Base-by-base conservation (phyloP, 2,888 invertebrate genomes). In the Blastobasis adustella region DNA sequence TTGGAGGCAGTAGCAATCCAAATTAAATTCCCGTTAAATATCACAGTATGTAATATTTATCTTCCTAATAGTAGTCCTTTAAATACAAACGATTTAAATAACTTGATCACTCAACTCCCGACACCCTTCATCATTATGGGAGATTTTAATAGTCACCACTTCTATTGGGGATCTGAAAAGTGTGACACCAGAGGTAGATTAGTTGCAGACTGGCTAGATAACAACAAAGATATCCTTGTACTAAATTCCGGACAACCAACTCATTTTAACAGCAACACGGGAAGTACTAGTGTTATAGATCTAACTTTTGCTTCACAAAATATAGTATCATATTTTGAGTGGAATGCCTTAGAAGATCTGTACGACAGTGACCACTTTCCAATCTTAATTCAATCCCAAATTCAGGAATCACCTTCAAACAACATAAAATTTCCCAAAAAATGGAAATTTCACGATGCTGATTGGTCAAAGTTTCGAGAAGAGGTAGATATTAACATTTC, bases 251-350 rank as follows among this genome's bases (percentile, higher is more conserved):
- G 47, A 6, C 49, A 53, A 48, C 52, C 56, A 36, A 53, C 53
- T 10, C 53, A 55, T 42, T 56, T 55, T 51, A 39, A 53, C 41
- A 50, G 51, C 10, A 53, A 50, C 37, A 53, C 48, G 6, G 52
- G 58, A 37, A 43, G 42, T 23, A 54, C 54, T 7, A 58, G 58
- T 47, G 48, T 5, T 37, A 54, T 54, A 41, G 54, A 57, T 51
- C 39, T 54, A 47, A 51, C 56, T 50, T 45, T 58, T 3, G 54
- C 55, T 54, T 56, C 54, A 51, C 54, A 52, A 54, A 53, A 47
- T 54, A 57, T 55, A 49, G 43, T 42, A n/a, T 49, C 54, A 48
- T 58, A 56, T 58, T 58, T 58, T 55, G 56, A 56, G 41, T 58
- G 58, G 57, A 54, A 57, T 47, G 55, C 57, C n/a, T 45, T 58